A percentile compares a stretch with the other conserved stretches of the same genome.
These are phyloP conservation scores for Platichthys stellatus DNA, from an alignment of 2,113 vertebrate species.

Conservation along the genomic window DNA sequence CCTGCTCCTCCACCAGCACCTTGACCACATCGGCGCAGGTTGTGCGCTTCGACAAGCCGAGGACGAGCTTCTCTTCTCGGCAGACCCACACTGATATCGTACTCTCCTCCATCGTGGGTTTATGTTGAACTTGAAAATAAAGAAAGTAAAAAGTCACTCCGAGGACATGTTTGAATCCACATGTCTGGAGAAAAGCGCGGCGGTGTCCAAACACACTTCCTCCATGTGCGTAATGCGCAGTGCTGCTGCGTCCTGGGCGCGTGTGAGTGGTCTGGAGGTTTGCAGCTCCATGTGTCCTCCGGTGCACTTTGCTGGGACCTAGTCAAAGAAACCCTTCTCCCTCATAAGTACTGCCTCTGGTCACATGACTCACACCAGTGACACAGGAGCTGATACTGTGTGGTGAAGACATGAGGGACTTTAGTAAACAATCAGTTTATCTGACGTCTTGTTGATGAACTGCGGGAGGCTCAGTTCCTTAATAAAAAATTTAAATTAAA, in stretches of 20 bases:
- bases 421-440: too few relatives aligned
- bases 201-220: background rate
- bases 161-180: conserved; percentile 13
- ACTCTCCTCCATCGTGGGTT: conserved; percentile 83
- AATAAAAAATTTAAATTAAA: too few relatives aligned
- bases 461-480: too few relatives aligned
- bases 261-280: conserved; percentile 18
- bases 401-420: background rate
- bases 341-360: conserved; percentile 31
- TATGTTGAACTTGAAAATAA: background rate
- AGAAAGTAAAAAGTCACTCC: background rate
- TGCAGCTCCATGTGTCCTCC: conserved; percentile 15
- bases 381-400: background rate
- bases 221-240: conserved; percentile 14
- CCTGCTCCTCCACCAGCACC: conserved; percentile 88
- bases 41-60: conserved; percentile 90
- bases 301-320: conserved; percentile 10
- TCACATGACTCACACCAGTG: conserved; percentile 62
- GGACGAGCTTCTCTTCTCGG: conserved; percentile 92
- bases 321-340: conserved; percentile 24
- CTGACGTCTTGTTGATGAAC: too few relatives aligned
- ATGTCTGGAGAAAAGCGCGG: background rate
- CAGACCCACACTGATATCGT: conserved; percentile 94
- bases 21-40: conserved; percentile 92
- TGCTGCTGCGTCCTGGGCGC: conserved; percentile 7